Base-by-base conservation (phyloP, 30 jellyfish, hydroid and myxozoan genomes). In the Turritopsis dohrnii region DNA sequence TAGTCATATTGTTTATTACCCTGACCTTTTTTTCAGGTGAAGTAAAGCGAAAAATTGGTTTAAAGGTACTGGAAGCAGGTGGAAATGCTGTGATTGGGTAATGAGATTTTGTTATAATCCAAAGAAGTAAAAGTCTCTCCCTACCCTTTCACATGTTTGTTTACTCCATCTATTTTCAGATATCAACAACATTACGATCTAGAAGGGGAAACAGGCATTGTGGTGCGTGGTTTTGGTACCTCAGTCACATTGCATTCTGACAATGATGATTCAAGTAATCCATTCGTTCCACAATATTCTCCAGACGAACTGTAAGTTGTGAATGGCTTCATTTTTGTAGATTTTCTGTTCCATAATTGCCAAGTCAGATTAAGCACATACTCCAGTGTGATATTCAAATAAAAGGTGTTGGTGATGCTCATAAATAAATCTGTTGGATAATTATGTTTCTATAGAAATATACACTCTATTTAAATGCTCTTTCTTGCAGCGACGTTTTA, bases 11-110 rank as follows among this genome's bases (percentile, higher is more conserved):
- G 60, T 41, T 41, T 41, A n/a, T n/a, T n/a, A n/a, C n/a, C n/a
- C n/a, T n/a, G n/a, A n/a, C n/a, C n/a, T n/a, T n/a, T n/a, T n/a
- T 29, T 66, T 53, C 73, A 94, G 97, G 99, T 7, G 96, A 89
- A 66, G 91, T 94, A 27, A 87, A 89, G 65, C 87, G 99, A 26
- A 85, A 87, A 54, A 85, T 88, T 29, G 97, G 97, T 0, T 85
- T 88, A 23, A 89, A 94, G 54, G 99, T 89, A 13, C 81, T 86
- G 30, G 97, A 94, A 4, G 94, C 94, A 13, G 96, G 96, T 79
- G 99, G 99, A 21, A 94, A 94, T 86, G 99, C 99, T 16, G 96
- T 94, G n/a, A 84, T 94, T 21, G 99, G 99, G 99, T 94, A 66
- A 3, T n/a, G n/a, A 13, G 60, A 5, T 41, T 41, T 13, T 41